Conservation (phyloP, 2,888 invertebrate genomes). For the Sinopyrophorus schimmeli region DNA sequence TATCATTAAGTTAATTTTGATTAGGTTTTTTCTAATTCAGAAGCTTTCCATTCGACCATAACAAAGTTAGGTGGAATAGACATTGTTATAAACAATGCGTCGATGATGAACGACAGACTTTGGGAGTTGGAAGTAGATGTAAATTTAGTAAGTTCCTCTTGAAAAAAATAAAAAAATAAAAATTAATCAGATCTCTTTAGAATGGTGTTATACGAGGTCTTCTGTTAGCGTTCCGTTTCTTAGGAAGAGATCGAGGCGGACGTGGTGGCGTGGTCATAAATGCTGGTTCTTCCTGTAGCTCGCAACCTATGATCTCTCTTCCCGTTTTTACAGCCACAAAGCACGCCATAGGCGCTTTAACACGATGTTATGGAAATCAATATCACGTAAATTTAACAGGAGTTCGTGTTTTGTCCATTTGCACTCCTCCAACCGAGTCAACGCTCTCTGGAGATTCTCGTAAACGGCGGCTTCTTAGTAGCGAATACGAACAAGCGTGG, state of each 20-base stretch:
- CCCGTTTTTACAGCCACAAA: constrained; percentile 37
- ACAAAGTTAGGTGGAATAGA: no score
- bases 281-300: constrained; percentile 38
- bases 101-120: constrained; percentile 50
- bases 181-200: background rate
- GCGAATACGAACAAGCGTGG: constrained; percentile 75
- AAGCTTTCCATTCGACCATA: background rate
- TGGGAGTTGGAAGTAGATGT: constrained; percentile 50
- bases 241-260: constrained; percentile 38
- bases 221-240: constrained; percentile 5
- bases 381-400: constrained; percentile 28
- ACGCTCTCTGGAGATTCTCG: constrained; percentile 69
- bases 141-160: background rate
- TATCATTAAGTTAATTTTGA: background rate
- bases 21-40: background rate
- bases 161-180: no score
- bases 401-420: constrained; percentile 34
- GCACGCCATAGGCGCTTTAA: constrained; percentile 37
- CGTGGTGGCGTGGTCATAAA: constrained; percentile 42
- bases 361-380: constrained; percentile 25
- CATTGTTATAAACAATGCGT: constrained; percentile 44
- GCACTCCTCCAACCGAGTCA: constrained; percentile 68
- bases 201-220: constrained; percentile 2
- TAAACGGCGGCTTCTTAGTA: constrained; percentile 70
- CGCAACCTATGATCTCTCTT: constrained; percentile 15